A percentile compares a stretch with the other conserved stretches of the same genome.
These are phyloP conservation scores for Drosophila gaucha DNA, from an alignment of 2,888 invertebrate genomes.

Conservation along the genomic window DNA sequence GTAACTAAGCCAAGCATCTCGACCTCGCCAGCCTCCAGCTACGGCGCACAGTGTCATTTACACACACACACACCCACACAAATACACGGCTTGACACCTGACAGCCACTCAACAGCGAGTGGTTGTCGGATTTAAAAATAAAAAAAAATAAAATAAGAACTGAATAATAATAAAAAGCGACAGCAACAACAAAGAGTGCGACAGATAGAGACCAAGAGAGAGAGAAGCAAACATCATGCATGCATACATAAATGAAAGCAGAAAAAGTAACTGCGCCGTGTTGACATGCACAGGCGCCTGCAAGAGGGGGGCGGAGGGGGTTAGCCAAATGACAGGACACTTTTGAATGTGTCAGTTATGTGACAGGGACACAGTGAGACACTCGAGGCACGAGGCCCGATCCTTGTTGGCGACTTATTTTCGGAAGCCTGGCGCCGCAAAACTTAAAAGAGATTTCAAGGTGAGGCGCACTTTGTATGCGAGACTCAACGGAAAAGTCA, in stretches of 20 bases:
- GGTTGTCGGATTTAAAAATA: conserved; percentile 74
- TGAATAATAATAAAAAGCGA: conserved; percentile 53
- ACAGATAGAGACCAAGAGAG: not conserved
- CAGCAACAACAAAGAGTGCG: conserved; percentile 26
- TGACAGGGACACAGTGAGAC: conserved; percentile 21
- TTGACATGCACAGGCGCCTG: conserved; percentile 40
- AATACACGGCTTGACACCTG: conserved; percentile 68
- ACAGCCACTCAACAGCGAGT: conserved; percentile 76
- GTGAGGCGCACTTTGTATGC: conserved; percentile 33
- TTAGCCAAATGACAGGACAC: conserved; percentile 64
- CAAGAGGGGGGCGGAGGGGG: not conserved
- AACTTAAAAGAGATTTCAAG: conserved; percentile 71
- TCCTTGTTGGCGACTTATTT: conserved; percentile 42
- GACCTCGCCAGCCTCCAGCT: conserved; percentile 44
- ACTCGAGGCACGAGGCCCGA: conserved; percentile 14
- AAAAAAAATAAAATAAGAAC: conserved; percentile 37
- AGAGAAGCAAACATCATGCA: conserved; percentile 53
- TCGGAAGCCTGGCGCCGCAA: conserved; percentile 15
- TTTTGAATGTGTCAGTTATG: conserved; percentile 70
- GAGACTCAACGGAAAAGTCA: conserved; percentile 55
- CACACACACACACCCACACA: conserved; percentile 35
- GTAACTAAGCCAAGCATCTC: conserved; percentile 48
- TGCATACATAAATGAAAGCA: conserved; percentile 69
- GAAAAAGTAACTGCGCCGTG: conserved; percentile 36
- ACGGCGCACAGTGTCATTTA: conserved; percentile 58